Evolutionary conservation across 2,797 vertebrate species (phyloP).

Genomic region (Bradypodion pumilum): DNA sequence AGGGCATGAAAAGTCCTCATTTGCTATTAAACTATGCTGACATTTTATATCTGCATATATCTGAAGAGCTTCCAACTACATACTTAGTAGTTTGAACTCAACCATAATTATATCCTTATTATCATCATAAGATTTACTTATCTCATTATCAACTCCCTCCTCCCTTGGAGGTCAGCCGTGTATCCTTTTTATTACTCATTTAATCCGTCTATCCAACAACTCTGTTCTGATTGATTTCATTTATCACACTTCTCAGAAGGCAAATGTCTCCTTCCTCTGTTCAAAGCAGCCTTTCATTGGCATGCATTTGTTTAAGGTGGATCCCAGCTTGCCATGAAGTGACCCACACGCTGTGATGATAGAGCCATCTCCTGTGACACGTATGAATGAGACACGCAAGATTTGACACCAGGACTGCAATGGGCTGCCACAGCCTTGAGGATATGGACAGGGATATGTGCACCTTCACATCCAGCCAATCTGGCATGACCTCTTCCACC

Average conservation of each 20-base stretch:
- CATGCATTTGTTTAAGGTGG: no score
- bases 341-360: no score
- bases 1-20: constrained; percentile 53
- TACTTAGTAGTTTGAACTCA: constrained; percentile 71
- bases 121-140: constrained; percentile 80
- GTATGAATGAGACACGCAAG: no score
- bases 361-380: no score
- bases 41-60: constrained; percentile 67
- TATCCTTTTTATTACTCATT: constrained; percentile 79
- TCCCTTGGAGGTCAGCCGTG: constrained; percentile 75
- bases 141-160: constrained; percentile 78
- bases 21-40: constrained; percentile 57
- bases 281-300: constrained; percentile 54
- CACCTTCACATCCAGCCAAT: no score
- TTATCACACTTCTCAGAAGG: constrained; percentile 67
- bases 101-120: constrained; percentile 78
- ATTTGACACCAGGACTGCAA: no score
- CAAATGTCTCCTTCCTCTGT: constrained; percentile 68
- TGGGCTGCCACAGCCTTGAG: no score
- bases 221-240: constrained; percentile 73
- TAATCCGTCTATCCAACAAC: constrained; percentile 78
- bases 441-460: no score
- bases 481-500: no score
- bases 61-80: constrained; percentile 66
- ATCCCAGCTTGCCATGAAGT: no score